Conservation (phyloP, 2,797 vertebrate genomes). For the Lates japonicus region DNA sequence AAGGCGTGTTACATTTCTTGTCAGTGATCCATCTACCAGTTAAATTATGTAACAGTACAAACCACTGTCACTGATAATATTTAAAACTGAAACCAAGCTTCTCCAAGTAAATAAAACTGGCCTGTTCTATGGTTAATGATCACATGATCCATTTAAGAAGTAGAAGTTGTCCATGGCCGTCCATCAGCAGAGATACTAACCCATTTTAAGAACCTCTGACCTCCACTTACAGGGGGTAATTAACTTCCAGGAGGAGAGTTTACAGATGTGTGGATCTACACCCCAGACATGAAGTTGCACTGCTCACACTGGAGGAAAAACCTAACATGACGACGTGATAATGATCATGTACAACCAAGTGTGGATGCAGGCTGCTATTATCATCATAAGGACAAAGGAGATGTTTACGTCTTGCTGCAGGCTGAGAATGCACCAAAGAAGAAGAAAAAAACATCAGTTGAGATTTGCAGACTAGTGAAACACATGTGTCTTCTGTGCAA, state of each 20-base stretch:
- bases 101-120: background rate
- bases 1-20: background rate
- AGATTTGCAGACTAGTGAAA: slow-evolving; percentile 46
- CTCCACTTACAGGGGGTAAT: slow-evolving; percentile 51
- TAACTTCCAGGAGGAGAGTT: slow-evolving; percentile 58
- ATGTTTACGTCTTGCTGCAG: slow-evolving; percentile 38
- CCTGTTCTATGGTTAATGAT: background rate
- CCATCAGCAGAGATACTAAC: slow-evolving; percentile 43
- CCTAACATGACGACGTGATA: slow-evolving; percentile 33
- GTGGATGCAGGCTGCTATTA: slow-evolving; percentile 25
- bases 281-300: slow-evolving; percentile 35
- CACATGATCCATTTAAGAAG: slow-evolving; percentile 2
- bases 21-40: background rate
- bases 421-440: slow-evolving; percentile 15
- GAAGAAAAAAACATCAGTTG: background rate
- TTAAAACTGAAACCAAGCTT: background rate
- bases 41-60: background rate
- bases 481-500: slow-evolving; percentile 55
- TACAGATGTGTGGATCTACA: slow-evolving; percentile 35
- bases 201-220: slow-evolving; percentile 29
- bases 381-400: slow-evolving; percentile 47
- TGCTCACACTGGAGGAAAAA: slow-evolving; percentile 4
- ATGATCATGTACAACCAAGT: slow-evolving; percentile 36
- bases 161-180: slow-evolving; percentile 28
- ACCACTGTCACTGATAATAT: background rate